Evolutionary conservation across 2,797 vertebrate species (phyloP).

Genomic region (Mus minutoides): DNA sequence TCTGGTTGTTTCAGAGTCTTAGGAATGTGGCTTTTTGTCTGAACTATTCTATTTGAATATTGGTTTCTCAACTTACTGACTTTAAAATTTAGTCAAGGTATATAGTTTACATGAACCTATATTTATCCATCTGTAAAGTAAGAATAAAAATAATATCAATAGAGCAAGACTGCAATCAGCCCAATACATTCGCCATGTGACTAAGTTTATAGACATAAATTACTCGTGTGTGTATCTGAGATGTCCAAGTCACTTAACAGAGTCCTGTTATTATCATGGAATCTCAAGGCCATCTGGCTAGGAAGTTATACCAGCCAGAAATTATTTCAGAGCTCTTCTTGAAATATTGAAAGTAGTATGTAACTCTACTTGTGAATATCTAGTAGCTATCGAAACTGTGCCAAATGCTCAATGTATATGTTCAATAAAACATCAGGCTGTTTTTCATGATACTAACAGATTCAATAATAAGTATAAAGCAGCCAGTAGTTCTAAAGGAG

Average conservation of each 20-base stretch:
- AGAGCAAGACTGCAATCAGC: not conserved
- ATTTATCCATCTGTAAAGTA: conserved; percentile 10
- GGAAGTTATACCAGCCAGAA: not conserved
- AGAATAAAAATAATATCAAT: not conserved
- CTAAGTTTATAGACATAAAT: conserved; percentile 4
- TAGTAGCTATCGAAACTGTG: not conserved
- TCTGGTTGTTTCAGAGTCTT: not conserved
- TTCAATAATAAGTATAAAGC: not conserved
- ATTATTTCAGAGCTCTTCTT: conserved; percentile 49
- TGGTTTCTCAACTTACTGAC: not conserved
- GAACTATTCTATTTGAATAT: conserved; percentile 16
- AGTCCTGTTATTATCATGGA: conserved; percentile 46
- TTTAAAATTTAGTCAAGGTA: not conserved
- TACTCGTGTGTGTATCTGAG: not conserved
- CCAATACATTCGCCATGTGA: not conserved
- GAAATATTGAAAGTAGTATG: conserved; percentile 21
- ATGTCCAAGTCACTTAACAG: not conserved
- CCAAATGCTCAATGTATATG: not conserved
- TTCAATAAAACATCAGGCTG: not conserved
- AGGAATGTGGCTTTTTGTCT: not conserved
- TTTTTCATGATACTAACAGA: not conserved
- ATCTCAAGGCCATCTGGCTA: conserved; percentile 17
- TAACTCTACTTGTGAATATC: not conserved
- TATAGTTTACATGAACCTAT: not conserved
- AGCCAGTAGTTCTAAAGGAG: not conserved